Evolutionary conservation across 2,113 vertebrate genomes (phyloP), one percentile per base, ranked within the genome.

Genomic region (Toxotes chatareus): DNA sequence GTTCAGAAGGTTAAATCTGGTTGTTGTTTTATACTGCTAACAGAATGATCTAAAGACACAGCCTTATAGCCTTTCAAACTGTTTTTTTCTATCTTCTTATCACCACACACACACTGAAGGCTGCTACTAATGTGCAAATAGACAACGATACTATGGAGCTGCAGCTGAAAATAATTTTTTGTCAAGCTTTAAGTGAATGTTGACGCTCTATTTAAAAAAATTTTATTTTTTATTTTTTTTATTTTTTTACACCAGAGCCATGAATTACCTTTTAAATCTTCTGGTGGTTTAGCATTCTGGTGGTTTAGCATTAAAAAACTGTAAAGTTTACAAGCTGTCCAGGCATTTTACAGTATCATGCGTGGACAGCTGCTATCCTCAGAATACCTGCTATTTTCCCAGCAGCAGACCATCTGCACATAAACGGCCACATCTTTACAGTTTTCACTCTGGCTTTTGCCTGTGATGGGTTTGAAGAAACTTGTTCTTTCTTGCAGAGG

Each of bases 401-500:
- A 77, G 62, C 47, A n/a, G 86, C 70, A 68, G 78, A 86, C 76
- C 84, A 74, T 89, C 87, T 88, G 90, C 67, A 64, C 82, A 68
- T 71, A 81, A 76, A 83, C 7, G 8, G 51, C 77, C 60, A 73
- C 73, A 76, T 80, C 82, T 69, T 80, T 80, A 60, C 82, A 79
- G 66, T 86, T 82, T 87, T 78, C 61, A 62, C 68, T 75, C 60
- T 34, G 76, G 42, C 64, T 62, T 72, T 80, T 55, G 60, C 71
- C 76, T 77, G 70, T 42, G 31, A 31, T 27, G 49, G 53, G 9
- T 78, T 56, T 34, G 32, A 53, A 65, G 61, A 76, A 76, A 91
- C 91, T 27, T 91, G 93, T 91, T 72, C 82, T 82, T 60, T 94
- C 94, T 93, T 90, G 93, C 89, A 60, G 62, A 34, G 51, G 78